Evolutionary conservation across 1,140 invertebrate genomes (phyloP), one percentile per base, ranked within the genome.

Genomic region (Lepidotrigona ventralis): DNA sequence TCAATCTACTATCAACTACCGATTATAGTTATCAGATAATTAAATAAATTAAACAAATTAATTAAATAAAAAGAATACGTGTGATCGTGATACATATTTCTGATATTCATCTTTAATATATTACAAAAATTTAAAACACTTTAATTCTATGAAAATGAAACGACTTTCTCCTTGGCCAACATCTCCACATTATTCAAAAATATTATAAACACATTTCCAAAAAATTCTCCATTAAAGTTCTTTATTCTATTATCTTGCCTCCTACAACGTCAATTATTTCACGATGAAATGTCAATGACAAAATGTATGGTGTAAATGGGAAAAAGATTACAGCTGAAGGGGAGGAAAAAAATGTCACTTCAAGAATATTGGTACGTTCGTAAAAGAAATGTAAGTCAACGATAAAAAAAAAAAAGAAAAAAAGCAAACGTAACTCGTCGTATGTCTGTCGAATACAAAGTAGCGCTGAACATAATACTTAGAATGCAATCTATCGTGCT

Each of bases 401-500:
- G 14, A 17, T 46, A 26, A 26, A 54, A 46, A 46, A 39, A 39
- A 8, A 39, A 8, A 46, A 46, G 0, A 46, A 46, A 46, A 46
- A 46, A 73, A 54, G 71, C 33, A 29, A 73, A 54, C 17, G 26
- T 54, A 73, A 73, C 15, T 54, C 29, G 39, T 14, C 15, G 21
- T 15, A 58, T 33, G 70, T n/a, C 51, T 60, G 29, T 63, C 29
- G 46, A 75, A 81, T 73, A 39, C 29, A 54, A 73, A 74, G 70
- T n/a, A 70, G 53, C 21, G 33, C 12, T 63, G 66, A 60, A 63
- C 46, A 66, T 75, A 74, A 79, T 79, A 29, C 77, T 70, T 46
- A 26, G 68, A 56, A 79, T 64, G 46, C 70, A 74, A 81, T 81
- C 46, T 82, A 68, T 76, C 80, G 80, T 53, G 64, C 54, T 53